Conservation (phyloP, 1,140 invertebrate genomes). For the Heliothis subflexa region DNA sequence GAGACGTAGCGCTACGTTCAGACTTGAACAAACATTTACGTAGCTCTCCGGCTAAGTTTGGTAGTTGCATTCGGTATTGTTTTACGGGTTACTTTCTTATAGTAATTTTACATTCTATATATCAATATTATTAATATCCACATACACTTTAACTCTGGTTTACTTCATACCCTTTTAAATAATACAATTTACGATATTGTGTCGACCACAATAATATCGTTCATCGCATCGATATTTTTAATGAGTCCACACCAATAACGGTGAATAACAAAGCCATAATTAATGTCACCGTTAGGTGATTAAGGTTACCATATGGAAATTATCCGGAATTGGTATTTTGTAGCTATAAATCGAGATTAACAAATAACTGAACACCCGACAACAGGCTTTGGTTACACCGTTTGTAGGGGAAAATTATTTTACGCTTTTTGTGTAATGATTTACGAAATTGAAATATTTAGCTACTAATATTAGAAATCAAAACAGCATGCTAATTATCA, state of each 20-base stretch:
- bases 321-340: conserved; percentile 51
- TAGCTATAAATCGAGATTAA: conserved; percentile 48
- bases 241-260: conserved; percentile 51
- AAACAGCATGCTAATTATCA: not conserved
- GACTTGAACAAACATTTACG: conserved; percentile 66
- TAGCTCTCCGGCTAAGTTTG: conserved; percentile 51
- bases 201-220: not conserved
- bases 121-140: no score
- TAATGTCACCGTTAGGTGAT: conserved; percentile 57
- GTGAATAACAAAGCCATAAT: conserved; percentile 52
- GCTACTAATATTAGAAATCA: not conserved
- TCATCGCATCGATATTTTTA: conserved; percentile 41
- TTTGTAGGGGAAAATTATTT: conserved; percentile 32
- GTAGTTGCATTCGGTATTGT: conserved; percentile 26
- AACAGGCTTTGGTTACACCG: conserved; percentile 4
- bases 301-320: conserved; percentile 53
- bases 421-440: not conserved
- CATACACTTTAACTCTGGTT: no score
- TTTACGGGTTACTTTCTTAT: conserved; percentile 37
- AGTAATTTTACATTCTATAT: not conserved
- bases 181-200: not conserved
- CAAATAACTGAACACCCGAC: conserved; percentile 42
- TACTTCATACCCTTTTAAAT: not conserved
- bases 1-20: conserved; percentile 55
- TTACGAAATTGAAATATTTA: no score